These are phyloP conservation scores for Microctonus brassicae DNA, from an alignment of 2,888 invertebrate species.

Conservation along the genomic window DNA sequence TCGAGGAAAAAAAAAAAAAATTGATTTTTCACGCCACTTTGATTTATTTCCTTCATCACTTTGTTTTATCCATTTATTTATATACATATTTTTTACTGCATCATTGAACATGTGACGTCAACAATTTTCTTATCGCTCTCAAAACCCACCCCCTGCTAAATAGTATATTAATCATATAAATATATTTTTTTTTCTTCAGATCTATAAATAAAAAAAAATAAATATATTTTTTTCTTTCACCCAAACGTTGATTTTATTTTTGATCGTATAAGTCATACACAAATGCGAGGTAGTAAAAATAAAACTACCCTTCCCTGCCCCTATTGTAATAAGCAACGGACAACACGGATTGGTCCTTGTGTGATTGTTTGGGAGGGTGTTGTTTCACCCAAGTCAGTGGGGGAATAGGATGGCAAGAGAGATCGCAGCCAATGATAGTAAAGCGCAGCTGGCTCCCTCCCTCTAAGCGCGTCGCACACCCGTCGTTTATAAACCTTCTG, in stretches of 20 bases:
- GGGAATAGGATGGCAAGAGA: constrained; percentile 55
- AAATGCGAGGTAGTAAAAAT: background rate
- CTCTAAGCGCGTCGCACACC: constrained; percentile 44
- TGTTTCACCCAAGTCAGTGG: constrained; percentile 59
- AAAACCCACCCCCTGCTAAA: too few species aligned
- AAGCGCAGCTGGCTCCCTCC: constrained; percentile 58
- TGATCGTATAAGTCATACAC: background rate
- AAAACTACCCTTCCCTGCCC: constrained; percentile 35
- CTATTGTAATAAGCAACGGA: constrained; percentile 26
- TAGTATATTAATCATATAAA: too few species aligned
- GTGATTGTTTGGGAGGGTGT: constrained; percentile 57
- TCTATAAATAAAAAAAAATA: too few species aligned
- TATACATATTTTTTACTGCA: too few species aligned
- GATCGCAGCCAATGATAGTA: constrained; percentile 69
- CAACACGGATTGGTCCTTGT: constrained; percentile 63
- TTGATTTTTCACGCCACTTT: too few species aligned
- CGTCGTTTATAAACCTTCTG: constrained; percentile 33
- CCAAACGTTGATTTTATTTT: background rate
- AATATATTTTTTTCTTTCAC: too few species aligned
- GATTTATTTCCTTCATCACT: too few species aligned
- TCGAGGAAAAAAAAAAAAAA: too few species aligned
- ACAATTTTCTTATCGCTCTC: too few species aligned
- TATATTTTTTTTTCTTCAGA: too few species aligned
- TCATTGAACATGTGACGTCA: too few species aligned
- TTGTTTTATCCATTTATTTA: too few species aligned